Conservation (phyloP, 2,888 invertebrate genomes). For the Aquatica leii region DNA sequence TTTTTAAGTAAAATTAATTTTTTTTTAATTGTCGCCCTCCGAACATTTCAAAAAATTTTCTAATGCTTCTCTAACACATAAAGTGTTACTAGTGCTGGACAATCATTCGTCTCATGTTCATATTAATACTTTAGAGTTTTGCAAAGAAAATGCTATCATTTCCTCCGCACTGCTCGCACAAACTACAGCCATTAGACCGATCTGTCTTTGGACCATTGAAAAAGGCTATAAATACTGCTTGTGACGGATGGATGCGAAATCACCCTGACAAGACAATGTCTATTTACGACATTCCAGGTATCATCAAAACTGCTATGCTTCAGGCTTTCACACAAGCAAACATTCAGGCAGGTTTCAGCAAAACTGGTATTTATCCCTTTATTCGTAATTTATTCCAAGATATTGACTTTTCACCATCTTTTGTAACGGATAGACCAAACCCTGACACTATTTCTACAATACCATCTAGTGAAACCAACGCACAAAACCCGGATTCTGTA, state of each 20-base stretch:
- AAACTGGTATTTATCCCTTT: not conserved
- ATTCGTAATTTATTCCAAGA: not conserved
- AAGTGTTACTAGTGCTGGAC: not conserved
- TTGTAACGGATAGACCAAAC: too few relatives aligned
- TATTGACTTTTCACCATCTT: not conserved
- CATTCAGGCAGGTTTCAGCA: not conserved
- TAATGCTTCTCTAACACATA: not conserved
- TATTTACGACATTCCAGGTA: too few relatives aligned
- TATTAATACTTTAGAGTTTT: not conserved
- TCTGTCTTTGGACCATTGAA: constrained; percentile 20
- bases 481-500: not conserved
- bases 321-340: too few relatives aligned
- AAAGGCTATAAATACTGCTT: constrained; percentile 27
- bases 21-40: too few relatives aligned
- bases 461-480: not conserved
- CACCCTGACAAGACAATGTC: too few relatives aligned
- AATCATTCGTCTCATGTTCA: not conserved
- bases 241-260: too few relatives aligned
- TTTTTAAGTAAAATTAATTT: too few relatives aligned
- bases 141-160: constrained; percentile 21
- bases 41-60: not conserved
- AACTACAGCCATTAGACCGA: too few relatives aligned
- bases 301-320: not conserved
- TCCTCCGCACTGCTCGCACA: too few relatives aligned
- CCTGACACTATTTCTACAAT: not conserved